Evolutionary conservation across 2,113 vertebrate genomes (phyloP).

Genomic region (Prochilodus magdalenae): DNA sequence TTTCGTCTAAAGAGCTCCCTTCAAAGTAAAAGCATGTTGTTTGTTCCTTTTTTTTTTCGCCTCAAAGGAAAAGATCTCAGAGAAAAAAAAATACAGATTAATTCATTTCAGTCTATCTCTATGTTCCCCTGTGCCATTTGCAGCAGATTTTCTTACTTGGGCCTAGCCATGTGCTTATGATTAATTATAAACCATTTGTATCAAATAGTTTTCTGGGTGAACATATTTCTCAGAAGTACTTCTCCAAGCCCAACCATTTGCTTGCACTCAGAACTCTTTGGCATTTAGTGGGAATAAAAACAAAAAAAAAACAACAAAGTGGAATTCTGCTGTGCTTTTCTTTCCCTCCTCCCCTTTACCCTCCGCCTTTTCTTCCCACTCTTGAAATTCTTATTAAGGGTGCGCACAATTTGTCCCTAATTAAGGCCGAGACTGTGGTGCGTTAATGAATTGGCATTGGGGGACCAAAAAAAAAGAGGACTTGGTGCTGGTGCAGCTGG

Average conservation of each 20-base stretch:
- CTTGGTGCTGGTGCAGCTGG: slow-evolving; percentile 28
- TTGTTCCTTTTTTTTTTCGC: slow-evolving; percentile 60
- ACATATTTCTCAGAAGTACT: slow-evolving; percentile 60
- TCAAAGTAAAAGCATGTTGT: slow-evolving; percentile 70
- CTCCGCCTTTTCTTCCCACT: slow-evolving; percentile 9
- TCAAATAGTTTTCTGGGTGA: slow-evolving; percentile 59
- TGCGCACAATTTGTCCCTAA: slow-evolving; percentile 44
- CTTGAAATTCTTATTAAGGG: slow-evolving; percentile 40
- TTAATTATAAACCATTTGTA: slow-evolving; percentile 74
- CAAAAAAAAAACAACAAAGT: slow-evolving; percentile 3
- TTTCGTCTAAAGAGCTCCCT: slow-evolving; percentile 60
- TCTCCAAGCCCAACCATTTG: slow-evolving; percentile 65
- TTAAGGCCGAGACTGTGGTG: slow-evolving; percentile 38
- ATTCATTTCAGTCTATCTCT: slow-evolving; percentile 63
- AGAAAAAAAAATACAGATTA: slow-evolving; percentile 55
- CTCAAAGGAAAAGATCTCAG: slow-evolving; percentile 66
- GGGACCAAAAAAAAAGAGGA: slow-evolving; percentile 24
- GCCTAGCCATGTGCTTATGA: slow-evolving; percentile 57
- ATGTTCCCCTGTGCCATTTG: slow-evolving; percentile 52
- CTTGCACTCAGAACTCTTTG: slow-evolving; percentile 55
- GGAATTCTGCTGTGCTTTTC: slow-evolving; percentile 3
- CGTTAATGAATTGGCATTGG: slow-evolving; percentile 25
- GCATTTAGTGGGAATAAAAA: slow-evolving; percentile 21
- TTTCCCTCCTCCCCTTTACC: background rate
- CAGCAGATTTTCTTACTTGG: slow-evolving; percentile 57